Evolutionary conservation across 2,113 vertebrate species (phyloP), one percentile per base, ranked within the genome.

Genomic region (Tyrannus savana): DNA sequence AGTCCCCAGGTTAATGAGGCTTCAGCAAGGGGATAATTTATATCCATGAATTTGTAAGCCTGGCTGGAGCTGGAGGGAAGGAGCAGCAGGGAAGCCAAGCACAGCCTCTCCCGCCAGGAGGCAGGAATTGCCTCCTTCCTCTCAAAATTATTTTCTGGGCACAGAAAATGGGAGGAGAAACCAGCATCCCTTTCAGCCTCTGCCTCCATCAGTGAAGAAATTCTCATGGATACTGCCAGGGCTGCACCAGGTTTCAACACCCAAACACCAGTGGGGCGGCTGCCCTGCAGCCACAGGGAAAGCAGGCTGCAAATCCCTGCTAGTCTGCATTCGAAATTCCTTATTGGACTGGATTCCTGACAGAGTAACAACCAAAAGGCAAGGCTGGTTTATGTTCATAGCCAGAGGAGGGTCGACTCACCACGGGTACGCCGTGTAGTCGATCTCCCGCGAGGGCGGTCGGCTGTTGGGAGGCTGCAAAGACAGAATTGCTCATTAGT

Each of bases 381-480:
- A 5, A 31, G 33, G 37, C 2, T 2, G 15, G 13, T 2, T 0
- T 1, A 1, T 4, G 13, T 30, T 6, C 5, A 4, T 1, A 47
- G 42, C 33, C 41, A 15, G 37, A 42, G 37, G 6, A 52, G 74
- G 21, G 8, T 7, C 15, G 6, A 97, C 98, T 98, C 98, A 99
- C 99, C 99, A 99, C 0, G 99, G 99, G 97, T 99, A 99, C 1
- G 97, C 98, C 0, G 98, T 98, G 97, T 99, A 99, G 98, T 99
- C 99, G 1, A 98, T 97, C 95, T 99, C 99, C 94, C 98, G 97
- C 1, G 99, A 99, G 3, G 97, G 98, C 5, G 98, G 99, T 19
- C 99, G 98, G 96, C 97, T 98, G 39, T 97, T 93, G 96, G 98
- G 98, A 4, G 98, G 98, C 98, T 98, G 98, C 55, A 52, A 82